Conservation (phyloP, 2,113 vertebrate species). For the Toxotes chatareus region DNA sequence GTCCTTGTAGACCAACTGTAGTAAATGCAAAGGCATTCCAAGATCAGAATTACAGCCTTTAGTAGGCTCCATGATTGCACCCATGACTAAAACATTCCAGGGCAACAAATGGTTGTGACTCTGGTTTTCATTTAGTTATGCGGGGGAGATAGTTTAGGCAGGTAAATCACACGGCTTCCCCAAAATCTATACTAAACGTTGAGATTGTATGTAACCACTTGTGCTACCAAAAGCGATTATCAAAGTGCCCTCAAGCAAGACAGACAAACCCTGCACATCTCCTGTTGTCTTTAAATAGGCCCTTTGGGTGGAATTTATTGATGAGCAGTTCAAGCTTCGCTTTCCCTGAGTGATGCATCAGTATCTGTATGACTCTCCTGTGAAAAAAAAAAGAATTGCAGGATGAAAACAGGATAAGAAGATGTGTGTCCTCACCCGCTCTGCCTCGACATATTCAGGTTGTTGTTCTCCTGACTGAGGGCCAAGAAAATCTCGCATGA, state of each 20-base stretch:
- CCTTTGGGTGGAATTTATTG: slow-evolving; percentile 34
- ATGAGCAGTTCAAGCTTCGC: not conserved
- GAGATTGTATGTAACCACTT: slow-evolving; percentile 20
- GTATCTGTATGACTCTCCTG: not conserved
- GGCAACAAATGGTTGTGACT: slow-evolving; percentile 14
- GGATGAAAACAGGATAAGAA: slow-evolving; percentile 23
- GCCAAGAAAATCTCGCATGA: not conserved
- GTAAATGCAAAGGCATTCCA: slow-evolving; percentile 38
- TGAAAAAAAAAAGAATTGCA: slow-evolving; percentile 1
- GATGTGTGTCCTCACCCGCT: not conserved
- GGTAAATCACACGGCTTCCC: slow-evolving; percentile 15
- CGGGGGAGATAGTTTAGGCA: slow-evolving; percentile 8
- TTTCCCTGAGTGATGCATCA: not conserved
- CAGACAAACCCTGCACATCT: not conserved
- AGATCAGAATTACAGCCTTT: slow-evolving; percentile 38
- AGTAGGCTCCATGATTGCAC: slow-evolving; percentile 44
- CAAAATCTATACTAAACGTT: slow-evolving; percentile 17
- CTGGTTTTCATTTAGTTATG: slow-evolving; percentile 57
- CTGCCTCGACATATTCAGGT: not conserved
- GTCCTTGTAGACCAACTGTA: not conserved
- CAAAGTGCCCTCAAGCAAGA: slow-evolving; percentile 19
- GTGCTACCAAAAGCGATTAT: slow-evolving; percentile 20
- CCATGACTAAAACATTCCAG: slow-evolving; percentile 72
- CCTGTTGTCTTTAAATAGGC: slow-evolving; percentile 19
- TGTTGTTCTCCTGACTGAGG: not conserved